Conservation (phyloP, 2,888 invertebrate species). For the Orchesellides sinensis region DNA sequence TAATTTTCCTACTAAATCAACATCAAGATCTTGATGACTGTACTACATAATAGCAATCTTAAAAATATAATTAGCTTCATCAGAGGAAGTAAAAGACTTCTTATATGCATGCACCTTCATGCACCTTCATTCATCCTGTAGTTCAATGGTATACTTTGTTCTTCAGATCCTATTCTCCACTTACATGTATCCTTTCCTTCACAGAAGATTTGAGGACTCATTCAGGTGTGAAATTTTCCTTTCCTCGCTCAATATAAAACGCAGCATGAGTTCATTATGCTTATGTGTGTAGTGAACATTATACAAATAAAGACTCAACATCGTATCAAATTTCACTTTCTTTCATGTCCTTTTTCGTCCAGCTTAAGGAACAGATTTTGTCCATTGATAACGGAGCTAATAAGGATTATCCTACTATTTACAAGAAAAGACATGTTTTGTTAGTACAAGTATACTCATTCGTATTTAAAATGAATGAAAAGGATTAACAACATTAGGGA, state of each 20-base stretch:
- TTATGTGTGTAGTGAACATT: too few relatives aligned
- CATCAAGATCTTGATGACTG: background rate
- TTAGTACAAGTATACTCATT: too few relatives aligned
- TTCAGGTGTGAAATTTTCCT: conserved; percentile 59
- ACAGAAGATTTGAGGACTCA: conserved; percentile 51
- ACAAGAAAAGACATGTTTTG: background rate
- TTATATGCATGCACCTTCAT: too few relatives aligned
- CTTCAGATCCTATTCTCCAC: too few relatives aligned
- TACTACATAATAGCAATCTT: too few relatives aligned
- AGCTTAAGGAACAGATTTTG: conserved; percentile 35
- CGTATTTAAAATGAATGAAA: background rate
- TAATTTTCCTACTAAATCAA: background rate
- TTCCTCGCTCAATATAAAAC: conserved; percentile 50
- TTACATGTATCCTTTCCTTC: background rate
- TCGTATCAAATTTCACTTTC: conserved; percentile 62
- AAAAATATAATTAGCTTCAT: too few relatives aligned
- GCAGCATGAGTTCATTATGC: conserved; percentile 37
- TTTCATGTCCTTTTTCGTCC: conserved; percentile 48
- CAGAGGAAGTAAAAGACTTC: too few relatives aligned
- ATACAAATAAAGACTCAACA: background rate
- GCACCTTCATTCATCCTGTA: too few relatives aligned
- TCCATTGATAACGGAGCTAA: conserved; percentile 36
- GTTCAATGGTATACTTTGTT: too few relatives aligned
- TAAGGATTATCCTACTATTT: conserved; percentile 12
- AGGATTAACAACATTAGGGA: background rate